A percentile compares a stretch with the other conserved stretches of the same genome.
These are phyloP conservation scores for Platysteira castanea DNA, from an alignment of 2,113 vertebrate genomes.

Conservation along the genomic window DNA sequence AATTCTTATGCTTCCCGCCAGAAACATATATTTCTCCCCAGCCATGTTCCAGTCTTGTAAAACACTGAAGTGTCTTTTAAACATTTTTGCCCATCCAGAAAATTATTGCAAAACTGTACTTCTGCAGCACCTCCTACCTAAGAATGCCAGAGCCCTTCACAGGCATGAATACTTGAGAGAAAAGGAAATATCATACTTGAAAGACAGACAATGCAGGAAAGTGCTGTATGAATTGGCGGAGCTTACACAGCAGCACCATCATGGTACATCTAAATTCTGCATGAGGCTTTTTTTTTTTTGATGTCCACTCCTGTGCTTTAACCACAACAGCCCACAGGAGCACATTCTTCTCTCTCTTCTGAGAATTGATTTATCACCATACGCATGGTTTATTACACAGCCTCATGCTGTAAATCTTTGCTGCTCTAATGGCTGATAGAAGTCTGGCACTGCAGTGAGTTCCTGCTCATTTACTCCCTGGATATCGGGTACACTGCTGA, in stretches of 20 bases:
- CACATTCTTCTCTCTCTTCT: neutral
- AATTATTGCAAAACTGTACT: neutral
- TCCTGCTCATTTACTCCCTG: constrained; percentile 53
- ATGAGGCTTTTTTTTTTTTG: neutral
- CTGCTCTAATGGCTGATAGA: constrained; percentile 36
- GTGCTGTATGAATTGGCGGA: neutral
- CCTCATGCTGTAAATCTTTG: constrained; percentile 31
- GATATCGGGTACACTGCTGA: constrained; percentile 6
- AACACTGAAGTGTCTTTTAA: neutral
- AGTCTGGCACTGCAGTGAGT: constrained; percentile 20
- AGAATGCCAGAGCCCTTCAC: neutral
- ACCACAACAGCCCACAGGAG: neutral
- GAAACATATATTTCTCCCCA: neutral
- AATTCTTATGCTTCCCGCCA: neutral
- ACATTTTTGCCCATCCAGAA: neutral
- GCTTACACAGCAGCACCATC: neutral
- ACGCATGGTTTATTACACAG: constrained; percentile 22
- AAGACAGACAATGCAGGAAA: neutral
- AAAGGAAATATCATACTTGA: neutral
- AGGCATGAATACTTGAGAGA: neutral
- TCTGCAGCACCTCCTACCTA: neutral
- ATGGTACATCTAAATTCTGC: neutral
- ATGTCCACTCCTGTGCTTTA: neutral
- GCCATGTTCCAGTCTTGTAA: neutral
- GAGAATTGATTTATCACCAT: constrained; percentile 27